Conservation (phyloP, 2,888 invertebrate species). For the Protodeltote pygarga region DNA sequence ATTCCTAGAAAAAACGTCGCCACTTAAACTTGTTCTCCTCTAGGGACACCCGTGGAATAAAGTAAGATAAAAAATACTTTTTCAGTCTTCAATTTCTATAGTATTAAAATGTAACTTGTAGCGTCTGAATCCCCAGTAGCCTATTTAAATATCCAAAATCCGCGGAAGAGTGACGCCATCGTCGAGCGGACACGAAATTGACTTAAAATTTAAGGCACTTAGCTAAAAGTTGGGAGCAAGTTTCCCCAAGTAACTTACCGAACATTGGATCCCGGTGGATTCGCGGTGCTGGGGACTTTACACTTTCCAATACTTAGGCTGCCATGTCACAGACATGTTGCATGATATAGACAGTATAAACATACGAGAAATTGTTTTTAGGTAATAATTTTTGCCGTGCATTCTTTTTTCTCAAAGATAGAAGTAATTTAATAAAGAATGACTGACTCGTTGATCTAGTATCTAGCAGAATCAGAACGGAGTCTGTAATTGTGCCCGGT, state of each 20-base stretch:
- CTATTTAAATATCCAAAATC: slow-evolving; percentile 59
- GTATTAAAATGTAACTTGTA: slow-evolving; percentile 29
- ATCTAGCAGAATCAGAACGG: no score
- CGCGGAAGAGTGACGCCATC: slow-evolving; percentile 52
- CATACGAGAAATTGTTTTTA: no score
- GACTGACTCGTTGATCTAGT: no score
- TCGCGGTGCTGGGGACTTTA: slow-evolving; percentile 45
- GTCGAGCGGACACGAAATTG: slow-evolving; percentile 67
- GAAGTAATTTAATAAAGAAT: no score
- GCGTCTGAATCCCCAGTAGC: slow-evolving; percentile 23
- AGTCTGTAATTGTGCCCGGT: no score
- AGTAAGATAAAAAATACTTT: slow-evolving; percentile 25
- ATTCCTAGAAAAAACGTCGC: slow-evolving; percentile 22
- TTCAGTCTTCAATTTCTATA: slow-evolving; percentile 31
- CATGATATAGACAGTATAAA: neutral
- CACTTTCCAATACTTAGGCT: slow-evolving; percentile 38
- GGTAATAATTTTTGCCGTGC: no score
- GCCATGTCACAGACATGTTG: slow-evolving; percentile 9
- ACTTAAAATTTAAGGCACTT: slow-evolving; percentile 80
- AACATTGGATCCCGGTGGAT: slow-evolving; percentile 61
- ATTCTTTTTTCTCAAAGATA: no score
- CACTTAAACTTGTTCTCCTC: slow-evolving; percentile 28
- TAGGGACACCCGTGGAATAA: slow-evolving; percentile 8
- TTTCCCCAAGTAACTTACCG: slow-evolving; percentile 63
- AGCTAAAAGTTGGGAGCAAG: slow-evolving; percentile 67